Conservation (phyloP, 30 jellyfish, hydroid and myxozoan genomes). For the Turritopsis dohrnii region DNA sequence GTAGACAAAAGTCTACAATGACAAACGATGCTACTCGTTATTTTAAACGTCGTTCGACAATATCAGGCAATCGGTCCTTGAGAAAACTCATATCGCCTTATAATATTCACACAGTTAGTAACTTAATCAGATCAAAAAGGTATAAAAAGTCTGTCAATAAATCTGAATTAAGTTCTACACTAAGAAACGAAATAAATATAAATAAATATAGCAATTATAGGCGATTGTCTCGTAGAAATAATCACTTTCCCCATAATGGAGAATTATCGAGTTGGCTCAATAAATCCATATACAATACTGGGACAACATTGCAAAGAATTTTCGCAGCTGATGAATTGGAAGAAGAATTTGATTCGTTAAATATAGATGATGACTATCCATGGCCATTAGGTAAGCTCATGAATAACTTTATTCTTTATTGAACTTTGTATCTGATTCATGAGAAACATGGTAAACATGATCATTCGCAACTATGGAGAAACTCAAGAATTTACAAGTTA, state of each 20-base stretch:
- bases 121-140: neutral
- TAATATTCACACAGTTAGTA: neutral
- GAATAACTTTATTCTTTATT: neutral
- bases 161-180: too few relatives aligned
- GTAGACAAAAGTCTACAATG: neutral
- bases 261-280: neutral
- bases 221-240: neutral
- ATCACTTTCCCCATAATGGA: neutral
- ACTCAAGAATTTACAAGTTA: too few relatives aligned
- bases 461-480: too few relatives aligned
- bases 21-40: neutral
- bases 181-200: too few relatives aligned
- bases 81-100: too few relatives aligned
- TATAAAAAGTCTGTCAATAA: neutral
- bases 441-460: too few relatives aligned
- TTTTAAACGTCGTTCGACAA: neutral
- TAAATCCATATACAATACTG: neutral
- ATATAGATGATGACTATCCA: constrained; percentile 63
- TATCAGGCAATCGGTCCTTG: neutral
- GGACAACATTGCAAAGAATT: constrained; percentile 35
- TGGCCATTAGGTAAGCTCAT: constrained; percentile 80
- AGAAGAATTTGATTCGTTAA: constrained; percentile 84
- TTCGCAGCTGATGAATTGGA: constrained; percentile 79
- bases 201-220: neutral
- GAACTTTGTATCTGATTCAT: neutral